Evolutionary conservation across 2,888 invertebrate genomes (phyloP).

Genomic region (Drosophila anomelani): DNA sequence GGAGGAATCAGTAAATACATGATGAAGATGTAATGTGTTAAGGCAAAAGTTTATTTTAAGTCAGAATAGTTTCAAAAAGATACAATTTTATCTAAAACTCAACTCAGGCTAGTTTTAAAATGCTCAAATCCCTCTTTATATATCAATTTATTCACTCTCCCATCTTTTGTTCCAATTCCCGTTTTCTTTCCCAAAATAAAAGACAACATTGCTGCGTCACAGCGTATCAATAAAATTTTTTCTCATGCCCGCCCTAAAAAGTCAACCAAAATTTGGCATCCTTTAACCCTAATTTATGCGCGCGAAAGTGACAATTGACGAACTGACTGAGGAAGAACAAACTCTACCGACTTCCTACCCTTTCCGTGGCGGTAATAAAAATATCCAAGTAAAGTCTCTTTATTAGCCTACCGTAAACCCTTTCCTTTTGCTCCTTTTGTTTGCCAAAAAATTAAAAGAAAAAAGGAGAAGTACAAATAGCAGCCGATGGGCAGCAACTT

Average conservation of each 20-base stretch:
- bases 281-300: constrained; percentile 81
- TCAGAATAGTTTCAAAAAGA: not conserved
- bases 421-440: constrained; percentile 35
- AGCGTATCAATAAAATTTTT: constrained; percentile 71
- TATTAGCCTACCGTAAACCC: constrained; percentile 75
- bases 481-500: constrained; percentile 68
- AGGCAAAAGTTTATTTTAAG: not conserved
- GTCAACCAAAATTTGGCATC: constrained; percentile 42
- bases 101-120: not conserved
- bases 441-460: constrained; percentile 48
- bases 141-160: not conserved
- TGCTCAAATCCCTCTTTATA: not conserved
- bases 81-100: not conserved
- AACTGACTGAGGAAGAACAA: constrained; percentile 50
- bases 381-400: constrained; percentile 79
- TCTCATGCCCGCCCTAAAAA: constrained; percentile 59
- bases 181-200: constrained; percentile 17
- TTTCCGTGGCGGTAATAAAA: constrained; percentile 70
- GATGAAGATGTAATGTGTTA: constrained; percentile 4
- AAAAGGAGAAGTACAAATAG: constrained; percentile 22
- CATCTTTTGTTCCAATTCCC: constrained; percentile 9
- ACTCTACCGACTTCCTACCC: constrained; percentile 18
- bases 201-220: constrained; percentile 60
- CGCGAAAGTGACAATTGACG: constrained; percentile 79
- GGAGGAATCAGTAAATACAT: not conserved